Evolutionary conservation across 1,140 invertebrate species (phyloP).

Genomic region (Dryas iulia): DNA sequence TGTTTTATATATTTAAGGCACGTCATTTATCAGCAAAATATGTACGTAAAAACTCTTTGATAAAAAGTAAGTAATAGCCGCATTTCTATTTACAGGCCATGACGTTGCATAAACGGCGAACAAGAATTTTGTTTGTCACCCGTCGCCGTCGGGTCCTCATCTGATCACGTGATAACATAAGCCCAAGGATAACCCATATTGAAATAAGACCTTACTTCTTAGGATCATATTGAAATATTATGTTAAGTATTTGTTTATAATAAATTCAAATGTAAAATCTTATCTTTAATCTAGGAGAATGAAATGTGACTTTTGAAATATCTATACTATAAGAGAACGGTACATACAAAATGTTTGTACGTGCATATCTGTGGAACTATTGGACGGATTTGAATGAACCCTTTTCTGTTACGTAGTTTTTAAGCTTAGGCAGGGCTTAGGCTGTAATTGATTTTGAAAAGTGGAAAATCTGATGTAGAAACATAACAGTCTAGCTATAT

Average conservation of each 20-base stretch:
- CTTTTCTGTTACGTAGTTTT: no score
- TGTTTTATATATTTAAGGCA: neutral
- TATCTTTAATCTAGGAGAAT: neutral
- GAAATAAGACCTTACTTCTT: neutral
- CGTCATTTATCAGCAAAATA: conserved; percentile 1
- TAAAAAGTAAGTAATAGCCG: conserved; percentile 53
- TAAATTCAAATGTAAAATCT: conserved; percentile 12
- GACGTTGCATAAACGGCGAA: conserved; percentile 69
- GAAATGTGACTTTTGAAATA: neutral
- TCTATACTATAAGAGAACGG: neutral
- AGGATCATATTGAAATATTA: conserved; percentile 17
- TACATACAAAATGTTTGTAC: no score
- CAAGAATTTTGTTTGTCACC: conserved; percentile 75
- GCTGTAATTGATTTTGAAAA: no score
- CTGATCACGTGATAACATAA: conserved; percentile 42
- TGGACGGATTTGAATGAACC: no score
- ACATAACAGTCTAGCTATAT: no score
- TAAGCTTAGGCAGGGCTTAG: no score
- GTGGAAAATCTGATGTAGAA: no score
- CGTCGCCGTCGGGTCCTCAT: conserved; percentile 36
- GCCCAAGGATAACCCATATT: conserved; percentile 28
- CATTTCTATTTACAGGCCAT: conserved; percentile 73
- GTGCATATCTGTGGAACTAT: no score
- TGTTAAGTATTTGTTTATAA: conserved; percentile 27
- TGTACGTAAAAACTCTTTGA: conserved; percentile 11